Evolutionary conservation across 2,888 invertebrate species (phyloP).

Genomic region (Graphium colonna): DNA sequence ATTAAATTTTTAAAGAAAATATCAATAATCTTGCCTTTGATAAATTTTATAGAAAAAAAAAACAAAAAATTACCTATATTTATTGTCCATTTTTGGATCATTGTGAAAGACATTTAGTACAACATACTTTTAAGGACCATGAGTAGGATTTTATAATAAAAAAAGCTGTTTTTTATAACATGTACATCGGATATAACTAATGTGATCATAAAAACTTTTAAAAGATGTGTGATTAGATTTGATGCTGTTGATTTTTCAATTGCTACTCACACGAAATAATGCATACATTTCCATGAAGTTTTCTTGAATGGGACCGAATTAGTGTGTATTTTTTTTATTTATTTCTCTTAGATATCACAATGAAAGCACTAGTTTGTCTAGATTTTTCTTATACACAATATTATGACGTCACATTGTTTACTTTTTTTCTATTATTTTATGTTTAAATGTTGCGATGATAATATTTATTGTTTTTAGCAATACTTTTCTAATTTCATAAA

Average conservation of each 20-base stretch:
- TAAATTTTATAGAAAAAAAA: neutral
- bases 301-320: conserved; percentile 3
- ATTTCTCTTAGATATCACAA: conserved; percentile 9
- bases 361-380: conserved; percentile 7
- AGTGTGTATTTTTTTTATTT: conserved; percentile 1
- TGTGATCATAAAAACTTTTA: too few species aligned
- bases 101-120: conserved; percentile 15
- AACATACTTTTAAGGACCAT: conserved; percentile 11
- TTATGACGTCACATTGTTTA: neutral
- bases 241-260: too few species aligned
- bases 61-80: conserved; percentile 3
- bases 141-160: conserved; percentile 5
- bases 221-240: too few species aligned
- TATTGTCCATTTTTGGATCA: neutral
- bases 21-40: neutral
- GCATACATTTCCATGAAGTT: neutral
- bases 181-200: too few species aligned
- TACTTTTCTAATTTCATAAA: too few species aligned
- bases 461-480: neutral
- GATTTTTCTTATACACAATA: conserved; percentile 8
- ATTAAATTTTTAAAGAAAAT: too few species aligned
- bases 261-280: too few species aligned
- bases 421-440: neutral
- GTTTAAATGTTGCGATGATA: neutral
- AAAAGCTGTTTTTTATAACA: too few species aligned